These are phyloP conservation scores for Cosmorhoe ocellata DNA, from an alignment of 2,888 invertebrate genomes.

Conservation along the genomic window DNA sequence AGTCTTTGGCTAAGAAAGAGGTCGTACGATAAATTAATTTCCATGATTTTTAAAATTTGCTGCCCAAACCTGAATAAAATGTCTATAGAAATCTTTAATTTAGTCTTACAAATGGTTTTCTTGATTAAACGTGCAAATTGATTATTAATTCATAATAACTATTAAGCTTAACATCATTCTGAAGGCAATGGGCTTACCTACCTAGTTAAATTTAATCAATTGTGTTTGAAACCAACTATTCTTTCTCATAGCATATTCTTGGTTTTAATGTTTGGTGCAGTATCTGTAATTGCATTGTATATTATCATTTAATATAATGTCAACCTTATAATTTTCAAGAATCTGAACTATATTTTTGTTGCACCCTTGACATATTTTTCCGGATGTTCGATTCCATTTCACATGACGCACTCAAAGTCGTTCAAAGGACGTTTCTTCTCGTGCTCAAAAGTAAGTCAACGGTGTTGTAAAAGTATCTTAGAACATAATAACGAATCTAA, in stretches of 20 bases:
- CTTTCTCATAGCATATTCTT: conserved; percentile 72
- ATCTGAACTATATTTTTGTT: conserved; percentile 53
- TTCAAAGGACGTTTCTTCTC: not conserved
- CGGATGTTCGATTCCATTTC: not conserved
- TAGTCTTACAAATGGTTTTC: conserved; percentile 43
- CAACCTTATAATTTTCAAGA: conserved; percentile 60
- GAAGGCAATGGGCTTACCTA: conserved; percentile 71
- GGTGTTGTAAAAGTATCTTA: conserved; percentile 44
- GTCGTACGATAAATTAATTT: conserved; percentile 22
- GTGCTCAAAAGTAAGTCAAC: conserved; percentile 55
- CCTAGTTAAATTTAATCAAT: conserved; percentile 61
- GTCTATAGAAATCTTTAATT: conserved; percentile 39
- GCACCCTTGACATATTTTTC: conserved; percentile 60
- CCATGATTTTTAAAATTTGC: conserved; percentile 37
- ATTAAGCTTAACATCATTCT: conserved; percentile 62
- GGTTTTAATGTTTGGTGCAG: conserved; percentile 81
- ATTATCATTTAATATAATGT: conserved; percentile 74
- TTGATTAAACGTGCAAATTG: conserved; percentile 49
- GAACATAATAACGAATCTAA: conserved; percentile 47
- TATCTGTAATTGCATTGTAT: conserved; percentile 80
- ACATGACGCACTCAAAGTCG: not conserved
- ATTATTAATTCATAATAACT: conserved; percentile 36
- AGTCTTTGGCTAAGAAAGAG: conserved; percentile 42
- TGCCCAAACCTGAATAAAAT: conserved; percentile 51
- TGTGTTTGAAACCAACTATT: conserved; percentile 62